phyloP scores from a whole-genome alignment of 2,888 invertebrate genomes.

The Chromoteleia sp. region DNA sequence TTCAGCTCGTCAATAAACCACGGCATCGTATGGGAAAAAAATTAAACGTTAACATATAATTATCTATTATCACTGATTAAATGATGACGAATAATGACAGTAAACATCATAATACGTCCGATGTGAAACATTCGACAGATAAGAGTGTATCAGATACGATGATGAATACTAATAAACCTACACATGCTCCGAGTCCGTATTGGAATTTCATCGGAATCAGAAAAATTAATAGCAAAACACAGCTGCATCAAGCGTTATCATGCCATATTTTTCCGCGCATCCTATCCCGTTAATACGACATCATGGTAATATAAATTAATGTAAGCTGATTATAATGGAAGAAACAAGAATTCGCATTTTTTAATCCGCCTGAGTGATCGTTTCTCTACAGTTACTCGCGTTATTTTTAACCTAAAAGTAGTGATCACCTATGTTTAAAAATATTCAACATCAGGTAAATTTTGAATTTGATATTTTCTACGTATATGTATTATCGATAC shows the following conservation, averaged over 20 bases:
- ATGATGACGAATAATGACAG: conserved; percentile 6
- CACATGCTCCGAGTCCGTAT: conserved; percentile 11
- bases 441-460: conserved; percentile 16
- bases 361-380: neutral
- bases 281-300: conserved; percentile 58
- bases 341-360: conserved; percentile 33
- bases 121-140: neutral
- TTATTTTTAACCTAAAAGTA: conserved; percentile 13
- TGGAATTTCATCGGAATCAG: conserved; percentile 20
- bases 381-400: conserved; percentile 27
- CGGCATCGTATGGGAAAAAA: too few species aligned
- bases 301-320: conserved; percentile 58
- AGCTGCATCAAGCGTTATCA: conserved; percentile 33
- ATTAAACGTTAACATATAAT: neutral
- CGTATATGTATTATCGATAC: too few species aligned
- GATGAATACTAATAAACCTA: conserved; percentile 49
- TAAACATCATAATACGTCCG: conserved; percentile 21
- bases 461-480: neutral
- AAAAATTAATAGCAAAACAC: conserved; percentile 45
- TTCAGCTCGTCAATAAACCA: too few species aligned
- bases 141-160: conserved; percentile 9
- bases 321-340: conserved; percentile 49
- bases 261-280: conserved; percentile 34
- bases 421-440: conserved; percentile 18
- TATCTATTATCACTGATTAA: conserved; percentile 8